These are phyloP conservation scores for Ramphastos sulfuratus DNA, from an alignment of 2,113 vertebrate genomes.

Conservation along the genomic window DNA sequence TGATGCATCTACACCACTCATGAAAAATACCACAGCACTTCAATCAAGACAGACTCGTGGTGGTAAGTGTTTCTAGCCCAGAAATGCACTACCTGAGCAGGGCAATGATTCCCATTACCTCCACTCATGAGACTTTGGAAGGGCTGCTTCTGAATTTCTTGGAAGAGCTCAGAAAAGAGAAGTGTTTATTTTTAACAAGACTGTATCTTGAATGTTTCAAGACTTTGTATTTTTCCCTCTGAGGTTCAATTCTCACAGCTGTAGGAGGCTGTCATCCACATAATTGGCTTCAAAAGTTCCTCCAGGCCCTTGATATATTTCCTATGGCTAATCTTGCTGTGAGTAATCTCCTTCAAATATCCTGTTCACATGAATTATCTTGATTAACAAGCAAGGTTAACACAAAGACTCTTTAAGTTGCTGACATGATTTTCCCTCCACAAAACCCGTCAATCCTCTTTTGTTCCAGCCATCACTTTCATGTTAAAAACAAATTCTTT, in stretches of 20 bases:
- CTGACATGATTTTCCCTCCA: constrained; percentile 13
- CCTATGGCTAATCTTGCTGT: constrained; percentile 49
- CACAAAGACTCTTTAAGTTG: constrained; percentile 1
- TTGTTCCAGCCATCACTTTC: not conserved
- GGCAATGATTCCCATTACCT: not conserved
- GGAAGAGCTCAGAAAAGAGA: not conserved
- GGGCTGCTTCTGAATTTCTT: not conserved
- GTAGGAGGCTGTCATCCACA: constrained; percentile 26
- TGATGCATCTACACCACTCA: not conserved
- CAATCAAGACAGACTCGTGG: not conserved
- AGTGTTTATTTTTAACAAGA: not conserved
- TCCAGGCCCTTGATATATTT: constrained; percentile 23
- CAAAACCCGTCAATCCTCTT: not conserved
- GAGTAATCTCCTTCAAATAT: constrained; percentile 59
- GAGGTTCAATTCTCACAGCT: constrained; percentile 43
- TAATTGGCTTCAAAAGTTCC: constrained; percentile 52
- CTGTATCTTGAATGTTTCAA: not conserved
- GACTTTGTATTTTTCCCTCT: not conserved
- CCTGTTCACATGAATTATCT: constrained; percentile 52
- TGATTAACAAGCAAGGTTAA: constrained; percentile 52
- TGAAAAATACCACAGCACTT: not conserved
- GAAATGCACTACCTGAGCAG: not conserved
- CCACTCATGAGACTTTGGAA: not conserved
- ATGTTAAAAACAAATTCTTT: not conserved
- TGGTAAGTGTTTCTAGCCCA: not conserved